phyloP scores from a whole-genome alignment of 2,888 invertebrate species.

The Lasioglossum pauxillum region DNA sequence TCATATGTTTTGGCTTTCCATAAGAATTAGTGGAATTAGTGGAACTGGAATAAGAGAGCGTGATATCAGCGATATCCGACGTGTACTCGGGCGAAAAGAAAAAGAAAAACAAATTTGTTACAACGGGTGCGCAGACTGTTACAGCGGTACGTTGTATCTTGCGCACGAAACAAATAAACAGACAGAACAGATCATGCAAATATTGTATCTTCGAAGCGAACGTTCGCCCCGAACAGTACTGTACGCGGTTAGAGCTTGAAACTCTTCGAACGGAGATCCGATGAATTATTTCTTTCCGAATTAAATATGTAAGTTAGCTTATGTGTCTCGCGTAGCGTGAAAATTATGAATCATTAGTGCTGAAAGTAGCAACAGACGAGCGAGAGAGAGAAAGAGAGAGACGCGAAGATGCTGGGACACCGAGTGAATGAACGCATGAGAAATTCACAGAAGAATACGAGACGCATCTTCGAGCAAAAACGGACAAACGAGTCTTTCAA shows the following conservation, averaged over 20 bases:
- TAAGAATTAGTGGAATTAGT: constrained; percentile 68
- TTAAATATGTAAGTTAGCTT: constrained; percentile 9
- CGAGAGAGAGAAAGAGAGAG: not conserved
- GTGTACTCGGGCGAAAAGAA: constrained; percentile 1
- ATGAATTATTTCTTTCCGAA: not conserved
- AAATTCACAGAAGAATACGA: constrained; percentile 6
- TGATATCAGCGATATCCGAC: constrained; percentile 28
- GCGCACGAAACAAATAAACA: constrained; percentile 13
- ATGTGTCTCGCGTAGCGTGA: constrained; percentile 13
- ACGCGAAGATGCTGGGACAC: not conserved
- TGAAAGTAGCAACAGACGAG: constrained; percentile 9
- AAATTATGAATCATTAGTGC: not conserved
- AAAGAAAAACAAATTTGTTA: constrained; percentile 25
- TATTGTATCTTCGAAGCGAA: constrained; percentile 19
- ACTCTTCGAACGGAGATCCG: not conserved
- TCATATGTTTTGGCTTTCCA: constrained; percentile 84
- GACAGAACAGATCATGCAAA: constrained; percentile 9
- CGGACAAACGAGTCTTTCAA: constrained; percentile 14
- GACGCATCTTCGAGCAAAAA: constrained; percentile 16
- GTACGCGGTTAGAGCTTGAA: not conserved
- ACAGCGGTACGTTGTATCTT: constrained; percentile 6
- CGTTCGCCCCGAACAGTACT: constrained; percentile 17
- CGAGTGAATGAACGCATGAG: constrained; percentile 5
- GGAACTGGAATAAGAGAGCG: constrained; percentile 58
- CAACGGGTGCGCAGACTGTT: constrained; percentile 18